These are phyloP conservation scores for Coracias cyanogaster DNA, from an alignment of 2,797 vertebrate genomes.

Conservation along the genomic window DNA sequence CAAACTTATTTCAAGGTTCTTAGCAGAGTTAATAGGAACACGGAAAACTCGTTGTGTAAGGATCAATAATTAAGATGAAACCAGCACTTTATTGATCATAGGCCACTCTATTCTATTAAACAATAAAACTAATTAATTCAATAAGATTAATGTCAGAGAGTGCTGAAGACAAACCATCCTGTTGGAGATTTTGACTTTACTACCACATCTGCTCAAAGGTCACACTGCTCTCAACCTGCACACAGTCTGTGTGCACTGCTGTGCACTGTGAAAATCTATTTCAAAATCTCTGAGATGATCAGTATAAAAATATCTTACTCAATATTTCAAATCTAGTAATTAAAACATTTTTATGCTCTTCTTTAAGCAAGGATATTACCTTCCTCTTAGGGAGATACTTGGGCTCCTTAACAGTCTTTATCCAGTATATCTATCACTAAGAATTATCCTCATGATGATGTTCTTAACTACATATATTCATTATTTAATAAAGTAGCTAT, in stretches of 20 bases:
- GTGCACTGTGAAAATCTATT: neutral
- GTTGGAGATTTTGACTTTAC: neutral
- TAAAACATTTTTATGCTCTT: slow-evolving; percentile 13
- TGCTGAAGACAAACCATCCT: neutral
- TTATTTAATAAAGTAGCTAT: slow-evolving; percentile 64
- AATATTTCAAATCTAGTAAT: slow-evolving; percentile 31
- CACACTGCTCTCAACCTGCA: neutral
- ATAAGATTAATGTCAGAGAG: neutral
- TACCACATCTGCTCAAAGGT: neutral
- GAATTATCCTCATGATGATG: slow-evolving; percentile 59
- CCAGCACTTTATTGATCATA: slow-evolving; percentile 3
- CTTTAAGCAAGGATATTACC: neutral
- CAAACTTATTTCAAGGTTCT: neutral
- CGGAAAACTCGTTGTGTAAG: neutral
- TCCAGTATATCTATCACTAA: slow-evolving; percentile 43
- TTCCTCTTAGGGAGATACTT: neutral
- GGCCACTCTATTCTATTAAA: slow-evolving; percentile 1
- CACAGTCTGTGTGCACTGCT: neutral
- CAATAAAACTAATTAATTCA: neutral
- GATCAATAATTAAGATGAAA: neutral
- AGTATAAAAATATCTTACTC: neutral
- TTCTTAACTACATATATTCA: slow-evolving; percentile 53
- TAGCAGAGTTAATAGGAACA: neutral
- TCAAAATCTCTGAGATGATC: neutral
- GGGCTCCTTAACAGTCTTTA: slow-evolving; percentile 13